phyloP scores from a whole-genome alignment of 2,113 vertebrate genomes.

The Micromys minutus region DNA sequence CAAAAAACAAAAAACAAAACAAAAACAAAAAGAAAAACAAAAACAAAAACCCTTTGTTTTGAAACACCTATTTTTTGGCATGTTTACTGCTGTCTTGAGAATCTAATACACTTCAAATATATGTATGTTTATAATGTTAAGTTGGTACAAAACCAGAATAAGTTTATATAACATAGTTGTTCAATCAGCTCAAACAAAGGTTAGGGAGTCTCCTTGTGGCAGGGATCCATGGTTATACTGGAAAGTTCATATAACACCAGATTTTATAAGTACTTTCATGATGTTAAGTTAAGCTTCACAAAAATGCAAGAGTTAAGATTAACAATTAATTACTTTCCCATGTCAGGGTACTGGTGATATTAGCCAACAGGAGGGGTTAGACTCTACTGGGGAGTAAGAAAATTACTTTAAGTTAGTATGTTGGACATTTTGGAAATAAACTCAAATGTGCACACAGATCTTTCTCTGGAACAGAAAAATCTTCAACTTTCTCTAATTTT shows the following conservation, averaged over 20 bases:
- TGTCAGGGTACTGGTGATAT: neutral
- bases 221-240: neutral
- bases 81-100: neutral
- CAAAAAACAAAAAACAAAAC: too few species aligned
- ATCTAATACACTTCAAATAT: neutral
- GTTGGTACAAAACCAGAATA: neutral
- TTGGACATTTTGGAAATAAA: neutral
- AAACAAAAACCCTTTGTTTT: too few species aligned
- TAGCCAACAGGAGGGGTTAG: neutral
- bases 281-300: conserved; percentile 30
- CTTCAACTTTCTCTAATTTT: neutral
- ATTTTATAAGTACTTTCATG: neutral
- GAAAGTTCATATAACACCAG: neutral
- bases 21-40: too few species aligned
- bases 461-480: neutral
- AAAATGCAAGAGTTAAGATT: neutral
- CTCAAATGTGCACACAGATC: fast-evolving
- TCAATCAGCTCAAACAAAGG: neutral
- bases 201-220: neutral
- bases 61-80: neutral
- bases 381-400: neutral
- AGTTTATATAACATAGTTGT: neutral
- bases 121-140: neutral
- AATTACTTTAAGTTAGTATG: neutral
- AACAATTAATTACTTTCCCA: neutral